Evolutionary conservation across 2,797 vertebrate species (phyloP), one percentile per base, ranked within the genome.

Genomic region (Molossus molossus): DNA sequence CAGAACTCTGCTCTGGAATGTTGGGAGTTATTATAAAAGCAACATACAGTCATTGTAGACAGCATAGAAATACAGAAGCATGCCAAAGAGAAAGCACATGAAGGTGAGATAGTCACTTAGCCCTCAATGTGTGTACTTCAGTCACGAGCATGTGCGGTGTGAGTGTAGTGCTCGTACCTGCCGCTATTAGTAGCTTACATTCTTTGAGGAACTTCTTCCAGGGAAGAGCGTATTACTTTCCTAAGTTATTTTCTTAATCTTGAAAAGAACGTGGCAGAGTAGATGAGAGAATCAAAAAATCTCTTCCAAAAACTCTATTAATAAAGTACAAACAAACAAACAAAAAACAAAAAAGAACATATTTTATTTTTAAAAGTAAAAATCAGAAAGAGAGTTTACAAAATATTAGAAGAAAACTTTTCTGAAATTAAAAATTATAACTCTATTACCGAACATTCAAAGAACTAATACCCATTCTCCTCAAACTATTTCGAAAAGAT

Each of bases 401-500:
- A 92, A 83, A 62, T 77, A 55, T 77, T 81, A 79, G 25, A 90
- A 87, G 50, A 77, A 79, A 84, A 57, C 4, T 62, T 75, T 73
- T 9, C n/a, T 27, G 64, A 90, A 86, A 65, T 67, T 90, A 53
- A 87, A 95, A 94, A 33, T 67, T 50, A 40, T 50, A 87, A 45
- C 3, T 48, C 14, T 83, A 73, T 69, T 33, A 33, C 33, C 33
- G 33, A 33, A 33, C 33, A 33, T 33, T 33, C 33, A 33, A 33
- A 33, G 33, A 33, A 33, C 33, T 33, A 33, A 33, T 33, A 33
- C 33, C 3, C 33, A 33, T 33, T 33, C 33, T 33, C 33, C 33
- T 33, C 33, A 33, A 33, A 33, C 33, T 33, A 33, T 33, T 33
- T 33, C 33, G 3, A 33, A 33, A 33, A 33, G 33, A 2, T 33